Base-by-base conservation (phyloP, 2,888 invertebrate species). In the Acleris literana region DNA sequence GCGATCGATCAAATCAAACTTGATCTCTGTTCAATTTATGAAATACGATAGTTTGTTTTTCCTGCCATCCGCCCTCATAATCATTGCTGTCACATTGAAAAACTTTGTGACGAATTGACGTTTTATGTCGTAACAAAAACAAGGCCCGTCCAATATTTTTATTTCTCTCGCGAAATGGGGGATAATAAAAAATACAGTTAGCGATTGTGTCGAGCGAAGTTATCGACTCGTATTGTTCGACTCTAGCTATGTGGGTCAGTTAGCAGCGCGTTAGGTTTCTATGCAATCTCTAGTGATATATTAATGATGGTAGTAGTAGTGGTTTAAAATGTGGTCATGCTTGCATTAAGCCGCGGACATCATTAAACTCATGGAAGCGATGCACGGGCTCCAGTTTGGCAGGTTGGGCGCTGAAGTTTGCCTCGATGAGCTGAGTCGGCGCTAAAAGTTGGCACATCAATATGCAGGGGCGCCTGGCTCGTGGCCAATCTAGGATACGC, bases 391-490 rank as follows among this genome's bases (percentile, higher is more conserved):
- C 78, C 77, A 80, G 81, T 84, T 87, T 86, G 87, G 86, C 87
- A 83, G 86, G 83, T 82, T 77, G 80, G 78, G 76, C 73, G 77
- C 69, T 76, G 78, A 83, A 85, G 80, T 83, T 83, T 76, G 81
- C 76, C 73, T 72, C 83, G 81, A 85, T 84, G 83, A 83, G 85
- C 85, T 83, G 86, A 86, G 81, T 83, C 82, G 81, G 78, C 81
- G 78, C 82, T 77, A 84, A 84, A 87, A 88, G 86, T 87, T 87
- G 85, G 87, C 87, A 86, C 87, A 87, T 87, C 87, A 88, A 87
- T 86, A 88, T 87, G 86, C 87, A 84, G 82, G 80, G 81, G 69
- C 70, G 74, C 57, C 72, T 90, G 90, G 90, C 88, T 73, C 73
- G 71, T 70, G 76, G 87, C 90, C 90, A 91, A 85, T 77, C 76